Percentiles rank a stretch among this genome's conserved stretches.
phyloP scores from a whole-genome alignment of 2,797 vertebrate genomes.

The Sylvia borin region DNA sequence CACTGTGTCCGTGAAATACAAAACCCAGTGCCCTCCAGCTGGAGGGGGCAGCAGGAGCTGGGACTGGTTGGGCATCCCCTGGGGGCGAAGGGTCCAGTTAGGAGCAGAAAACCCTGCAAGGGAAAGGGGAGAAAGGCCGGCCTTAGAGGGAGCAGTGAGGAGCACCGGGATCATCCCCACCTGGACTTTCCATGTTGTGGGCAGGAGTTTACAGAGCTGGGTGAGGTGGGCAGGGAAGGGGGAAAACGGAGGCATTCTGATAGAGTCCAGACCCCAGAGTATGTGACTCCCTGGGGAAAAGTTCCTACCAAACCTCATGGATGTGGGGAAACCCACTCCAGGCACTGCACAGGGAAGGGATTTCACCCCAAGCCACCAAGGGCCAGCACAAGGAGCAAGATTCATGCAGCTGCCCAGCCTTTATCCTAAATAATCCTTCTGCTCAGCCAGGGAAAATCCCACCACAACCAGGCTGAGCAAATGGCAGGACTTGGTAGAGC shows the following conservation, averaged over 20 bases:
- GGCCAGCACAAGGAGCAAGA: not conserved
- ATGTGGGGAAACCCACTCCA: not conserved
- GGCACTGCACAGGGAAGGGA: not conserved
- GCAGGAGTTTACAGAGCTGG: not conserved
- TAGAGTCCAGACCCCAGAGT: not conserved
- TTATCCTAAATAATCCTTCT: slow-evolving; percentile 42
- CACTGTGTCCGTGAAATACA: slow-evolving; percentile 59
- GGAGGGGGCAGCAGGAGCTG: slow-evolving; percentile 36
- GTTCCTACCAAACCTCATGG: not conserved
- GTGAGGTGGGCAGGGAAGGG: not conserved
- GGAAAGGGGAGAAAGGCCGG: slow-evolving; percentile 34
- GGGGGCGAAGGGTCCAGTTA: slow-evolving; percentile 68
- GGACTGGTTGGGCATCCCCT: slow-evolving; percentile 64
- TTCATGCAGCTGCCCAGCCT: not conserved
- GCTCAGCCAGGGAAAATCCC: slow-evolving; percentile 37
- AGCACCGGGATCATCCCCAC: rapidly evolving
- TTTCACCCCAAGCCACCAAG: not conserved
- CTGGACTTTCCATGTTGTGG: rapidly evolving
- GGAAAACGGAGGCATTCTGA: not conserved
- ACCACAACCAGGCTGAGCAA: not conserved
- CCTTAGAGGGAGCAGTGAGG: not conserved
- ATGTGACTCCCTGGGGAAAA: not conserved
- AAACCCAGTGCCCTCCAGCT: slow-evolving; percentile 57
- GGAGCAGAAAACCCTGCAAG: slow-evolving; percentile 81
- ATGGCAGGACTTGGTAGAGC: not conserved